Conservation (phyloP, 2,797 vertebrate species). For the Tauraco hartlaubi region DNA sequence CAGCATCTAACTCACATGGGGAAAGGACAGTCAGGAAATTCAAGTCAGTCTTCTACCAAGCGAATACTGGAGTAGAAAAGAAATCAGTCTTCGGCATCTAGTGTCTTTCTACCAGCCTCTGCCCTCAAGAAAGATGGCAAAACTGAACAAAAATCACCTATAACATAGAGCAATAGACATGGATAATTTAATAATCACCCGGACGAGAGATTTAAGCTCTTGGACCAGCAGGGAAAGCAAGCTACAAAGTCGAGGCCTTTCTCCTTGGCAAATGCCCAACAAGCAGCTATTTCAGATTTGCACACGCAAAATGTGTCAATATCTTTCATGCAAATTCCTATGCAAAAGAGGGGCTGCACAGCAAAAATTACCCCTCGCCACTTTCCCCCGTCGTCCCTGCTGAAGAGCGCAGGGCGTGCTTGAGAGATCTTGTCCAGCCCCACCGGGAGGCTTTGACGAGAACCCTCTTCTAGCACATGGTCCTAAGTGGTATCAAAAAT, state of each 20-base stretch:
- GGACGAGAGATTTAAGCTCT: background rate
- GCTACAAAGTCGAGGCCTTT: conserved; percentile 9
- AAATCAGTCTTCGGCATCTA: background rate
- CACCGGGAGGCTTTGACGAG: conserved; percentile 5
- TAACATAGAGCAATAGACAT: background rate
- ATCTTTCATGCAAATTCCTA: conserved; percentile 41
- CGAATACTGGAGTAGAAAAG: background rate
- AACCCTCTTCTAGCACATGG: conserved; percentile 31
- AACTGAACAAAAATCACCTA: background rate
- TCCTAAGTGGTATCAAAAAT: conserved; percentile 62
- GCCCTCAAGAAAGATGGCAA: background rate
- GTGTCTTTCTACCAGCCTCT: background rate
- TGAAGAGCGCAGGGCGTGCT: background rate
- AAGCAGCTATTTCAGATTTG: conserved; percentile 38
- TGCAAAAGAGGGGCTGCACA: conserved; percentile 23
- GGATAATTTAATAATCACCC: background rate
- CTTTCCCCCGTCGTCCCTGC: background rate
- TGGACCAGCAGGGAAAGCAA: background rate
- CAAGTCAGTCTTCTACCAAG: background rate
- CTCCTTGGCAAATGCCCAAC: background rate
- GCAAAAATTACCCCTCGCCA: background rate
- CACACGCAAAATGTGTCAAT: background rate
- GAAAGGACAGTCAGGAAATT: background rate
- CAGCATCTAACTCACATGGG: background rate
- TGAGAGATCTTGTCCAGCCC: conserved; percentile 43